Evolutionary conservation across 2,888 invertebrate genomes (phyloP), one percentile per base, ranked within the genome.

Genomic region (Eucera pruinosa): DNA sequence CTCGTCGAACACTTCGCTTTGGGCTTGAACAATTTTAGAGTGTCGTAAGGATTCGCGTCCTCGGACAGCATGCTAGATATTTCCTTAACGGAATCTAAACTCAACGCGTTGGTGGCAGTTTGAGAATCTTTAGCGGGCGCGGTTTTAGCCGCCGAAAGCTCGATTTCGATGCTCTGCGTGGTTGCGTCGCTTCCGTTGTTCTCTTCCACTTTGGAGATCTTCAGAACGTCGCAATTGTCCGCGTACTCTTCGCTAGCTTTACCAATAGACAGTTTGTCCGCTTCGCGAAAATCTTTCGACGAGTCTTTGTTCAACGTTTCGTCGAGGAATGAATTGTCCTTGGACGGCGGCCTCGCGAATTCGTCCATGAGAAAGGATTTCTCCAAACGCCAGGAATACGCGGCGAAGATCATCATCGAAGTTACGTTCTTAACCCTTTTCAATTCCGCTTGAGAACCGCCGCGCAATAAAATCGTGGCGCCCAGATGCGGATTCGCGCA

Each of bases 331-430:
- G 94, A 93, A 30, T 93, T 91, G 39, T 94, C 93, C 52, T 94
- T 93, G 3, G 92, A 91, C 0, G 96, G 95, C 0, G 96, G 96
- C 86, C 95, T 94, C 0, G 96, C 97, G 86, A 97, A 97, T 90
- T 97, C 97, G 78, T 97, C 97, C 93, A 98, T 94, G 47, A 97
- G 93, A 91, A 98, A 98, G 0, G 98, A 96, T 87, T 97, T 96
- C 92, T 99, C 99, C 50, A 99, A 93, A 58, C 97, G 95, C 96
- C 98, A 97, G 87, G 98, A 98, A 91, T 99, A 99, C 43, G 96
- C 95, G 0, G 96, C 95, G 75, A 97, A 96, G 0, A 98, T 94
- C 94, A 98, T 95, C 89, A 96, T 96, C 57, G 95, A 95, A 0
- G 96, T 95, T 0, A 98, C 96, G 86, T 95, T 95, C 91, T 99